These are phyloP conservation scores for Sylvia atricapilla DNA, from an alignment of 2,113 vertebrate genomes.

Conservation along the genomic window DNA sequence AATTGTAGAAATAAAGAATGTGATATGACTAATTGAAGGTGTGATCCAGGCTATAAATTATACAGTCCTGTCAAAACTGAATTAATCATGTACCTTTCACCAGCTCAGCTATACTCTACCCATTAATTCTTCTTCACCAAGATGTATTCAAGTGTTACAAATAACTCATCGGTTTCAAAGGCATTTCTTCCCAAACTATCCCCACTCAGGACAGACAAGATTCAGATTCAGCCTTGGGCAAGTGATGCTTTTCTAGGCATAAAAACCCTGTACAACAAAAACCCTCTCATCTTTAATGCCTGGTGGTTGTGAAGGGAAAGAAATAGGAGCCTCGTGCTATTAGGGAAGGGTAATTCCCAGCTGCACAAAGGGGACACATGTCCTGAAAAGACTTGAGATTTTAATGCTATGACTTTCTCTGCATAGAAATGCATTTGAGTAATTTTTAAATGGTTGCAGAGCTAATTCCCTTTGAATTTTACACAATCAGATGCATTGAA, in stretches of 20 bases:
- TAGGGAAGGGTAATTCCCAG: conserved; percentile 31
- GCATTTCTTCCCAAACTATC: conserved; percentile 25
- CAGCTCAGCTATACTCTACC: conserved; percentile 5
- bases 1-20: conserved; percentile 28
- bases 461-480: conserved; percentile 34
- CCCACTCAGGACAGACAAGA: neutral
- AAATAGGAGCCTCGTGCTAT: conserved; percentile 19
- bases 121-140: conserved; percentile 16
- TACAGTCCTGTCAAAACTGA: conserved; percentile 9
- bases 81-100: conserved; percentile 43
- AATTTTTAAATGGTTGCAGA: conserved; percentile 36
- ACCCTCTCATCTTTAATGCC: conserved; percentile 21
- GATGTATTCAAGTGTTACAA: conserved; percentile 15
- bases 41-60: conserved; percentile 50
- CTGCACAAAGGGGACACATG: conserved; percentile 1
- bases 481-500: neutral
- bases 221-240: conserved; percentile 16
- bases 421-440: conserved; percentile 30
- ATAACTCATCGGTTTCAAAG: conserved; percentile 20
- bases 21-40: conserved; percentile 38
- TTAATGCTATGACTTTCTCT: conserved; percentile 33
- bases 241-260: conserved; percentile 35
- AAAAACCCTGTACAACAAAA: conserved; percentile 40
- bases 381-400: neutral
- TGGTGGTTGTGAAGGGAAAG: neutral